Percentiles rank a stretch among this genome's conserved stretches.
Evolutionary conservation across 2,888 invertebrate genomes (phyloP).

Genomic region (Zaprionus lineosus): DNA sequence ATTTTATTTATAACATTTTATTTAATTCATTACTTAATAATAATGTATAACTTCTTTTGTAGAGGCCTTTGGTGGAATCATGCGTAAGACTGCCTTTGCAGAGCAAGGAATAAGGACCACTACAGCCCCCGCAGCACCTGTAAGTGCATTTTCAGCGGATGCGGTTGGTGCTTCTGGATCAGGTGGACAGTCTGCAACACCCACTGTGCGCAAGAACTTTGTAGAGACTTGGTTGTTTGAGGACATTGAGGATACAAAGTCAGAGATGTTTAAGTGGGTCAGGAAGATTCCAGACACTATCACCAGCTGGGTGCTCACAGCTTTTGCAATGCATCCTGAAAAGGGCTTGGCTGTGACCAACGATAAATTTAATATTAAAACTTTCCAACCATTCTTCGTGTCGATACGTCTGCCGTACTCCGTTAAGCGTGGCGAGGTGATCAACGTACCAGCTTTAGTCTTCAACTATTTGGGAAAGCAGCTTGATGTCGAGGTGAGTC

Average conservation of each 20-base stretch:
- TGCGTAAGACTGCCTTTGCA: slow-evolving; percentile 43
- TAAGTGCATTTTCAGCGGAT: slow-evolving; percentile 1
- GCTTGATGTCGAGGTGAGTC: slow-evolving; percentile 89
- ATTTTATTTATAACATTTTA: too few relatives aligned
- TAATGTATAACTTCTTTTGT: slow-evolving; percentile 3
- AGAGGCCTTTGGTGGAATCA: slow-evolving; percentile 34
- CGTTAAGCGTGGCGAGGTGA: slow-evolving; percentile 94
- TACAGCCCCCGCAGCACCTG: background rate
- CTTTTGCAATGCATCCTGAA: slow-evolving; percentile 89
- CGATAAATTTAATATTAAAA: slow-evolving; percentile 86
- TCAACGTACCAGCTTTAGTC: slow-evolving; percentile 92
- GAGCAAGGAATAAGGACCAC: background rate
- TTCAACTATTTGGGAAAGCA: slow-evolving; percentile 93
- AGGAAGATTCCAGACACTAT: slow-evolving; percentile 89
- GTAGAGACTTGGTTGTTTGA: slow-evolving; percentile 88
- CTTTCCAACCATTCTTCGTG: slow-evolving; percentile 92
- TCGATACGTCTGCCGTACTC: slow-evolving; percentile 93
- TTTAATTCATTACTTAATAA: too few relatives aligned
- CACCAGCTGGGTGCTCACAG: slow-evolving; percentile 91
- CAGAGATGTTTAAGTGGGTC: slow-evolving; percentile 67
- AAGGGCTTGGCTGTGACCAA: slow-evolving; percentile 90
- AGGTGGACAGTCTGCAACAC: background rate
- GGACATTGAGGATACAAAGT: slow-evolving; percentile 80
- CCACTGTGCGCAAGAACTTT: slow-evolving; percentile 85
- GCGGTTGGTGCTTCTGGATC: background rate